Evolutionary conservation across 2,113 vertebrate species (phyloP).

Genomic region (Pollachius pollachius): DNA sequence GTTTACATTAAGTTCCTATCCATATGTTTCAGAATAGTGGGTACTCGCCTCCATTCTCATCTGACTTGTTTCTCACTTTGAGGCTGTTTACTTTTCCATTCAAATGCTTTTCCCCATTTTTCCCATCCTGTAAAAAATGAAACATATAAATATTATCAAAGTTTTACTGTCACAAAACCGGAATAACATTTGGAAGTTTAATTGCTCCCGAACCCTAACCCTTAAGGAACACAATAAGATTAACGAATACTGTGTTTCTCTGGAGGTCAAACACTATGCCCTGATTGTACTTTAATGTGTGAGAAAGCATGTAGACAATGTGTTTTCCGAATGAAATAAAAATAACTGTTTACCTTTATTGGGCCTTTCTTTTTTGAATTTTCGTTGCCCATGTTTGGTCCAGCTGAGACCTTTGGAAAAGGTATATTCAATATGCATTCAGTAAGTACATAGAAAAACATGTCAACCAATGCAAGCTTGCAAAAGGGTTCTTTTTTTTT

Average conservation of each 20-base stretch:
- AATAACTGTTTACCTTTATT: constrained; percentile 45
- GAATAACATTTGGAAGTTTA: not conserved
- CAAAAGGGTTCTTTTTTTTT: not conserved
- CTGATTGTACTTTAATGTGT: not conserved
- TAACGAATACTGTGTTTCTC: not conserved
- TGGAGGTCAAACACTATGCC: not conserved
- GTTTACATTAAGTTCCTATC: not conserved
- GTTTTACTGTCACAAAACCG: not conserved
- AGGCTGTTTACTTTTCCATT: constrained; percentile 62
- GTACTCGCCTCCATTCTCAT: constrained; percentile 43
- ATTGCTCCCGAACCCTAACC: not conserved
- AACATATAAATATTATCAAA: not conserved
- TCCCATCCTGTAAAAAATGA: constrained; percentile 31
- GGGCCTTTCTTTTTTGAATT: constrained; percentile 35
- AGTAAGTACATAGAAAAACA: constrained; percentile 2
- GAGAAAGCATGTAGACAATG: too few species aligned
- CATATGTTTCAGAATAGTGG: not conserved
- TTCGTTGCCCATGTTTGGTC: constrained; percentile 69
- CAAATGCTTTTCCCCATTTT: constrained; percentile 27
- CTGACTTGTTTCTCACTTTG: constrained; percentile 25
- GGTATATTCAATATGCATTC: not conserved
- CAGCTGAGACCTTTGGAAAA: constrained; percentile 13
- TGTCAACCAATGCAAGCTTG: not conserved
- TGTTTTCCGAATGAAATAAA: too few species aligned
- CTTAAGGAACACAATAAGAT: not conserved